Base-by-base conservation (phyloP, 2,888 invertebrate genomes). In the Galeopsomyia nigrocyanea region DNA sequence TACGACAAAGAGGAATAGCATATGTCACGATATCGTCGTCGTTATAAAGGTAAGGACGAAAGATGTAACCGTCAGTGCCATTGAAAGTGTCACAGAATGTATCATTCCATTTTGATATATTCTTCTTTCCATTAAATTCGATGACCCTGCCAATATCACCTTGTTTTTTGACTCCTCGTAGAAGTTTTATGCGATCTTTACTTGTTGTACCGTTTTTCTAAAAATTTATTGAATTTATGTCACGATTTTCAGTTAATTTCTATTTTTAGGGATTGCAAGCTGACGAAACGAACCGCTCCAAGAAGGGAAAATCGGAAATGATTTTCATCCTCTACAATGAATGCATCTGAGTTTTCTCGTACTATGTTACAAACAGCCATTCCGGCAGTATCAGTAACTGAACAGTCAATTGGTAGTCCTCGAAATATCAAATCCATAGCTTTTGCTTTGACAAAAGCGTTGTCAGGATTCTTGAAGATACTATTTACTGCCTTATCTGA, bases 361-460 rank as follows among this genome's bases (percentile, higher is more conserved):
- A 95, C 83, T 0, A 91, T 89, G 0, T 90, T 88, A 81, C 95
- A 95, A 0, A 93, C 89, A 0, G 94, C 93, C 80, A 92, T 92
- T 0, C 93, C 92, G 0, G 93, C 91, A 77, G 94, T 94, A 78
- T 95, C 94, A 0, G 90, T 91, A 50, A 91, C 90, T 0, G 90
- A 90, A 79, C 95, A 95, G 80, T 94, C 92, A 53, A 95, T 89
- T 0, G 88, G 82, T 6, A 93, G 80, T 0, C 95, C 95, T 56
- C 91, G 89, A 82, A 95, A 95, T 26, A 95, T 87, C 39, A 95
- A 83, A 75, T 95, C 93, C 80, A 91, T 87, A 0, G 90, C 93
- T 73, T 90, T 92, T 0, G 89, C 90, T 1, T 89, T 90, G 76
- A 91, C 65, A 81, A 94, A 94, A 0, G 91, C 80, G 1, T 89